Conservation (phyloP, 1,140 invertebrate species). For the Phymorhynchus buccinoides region DNA sequence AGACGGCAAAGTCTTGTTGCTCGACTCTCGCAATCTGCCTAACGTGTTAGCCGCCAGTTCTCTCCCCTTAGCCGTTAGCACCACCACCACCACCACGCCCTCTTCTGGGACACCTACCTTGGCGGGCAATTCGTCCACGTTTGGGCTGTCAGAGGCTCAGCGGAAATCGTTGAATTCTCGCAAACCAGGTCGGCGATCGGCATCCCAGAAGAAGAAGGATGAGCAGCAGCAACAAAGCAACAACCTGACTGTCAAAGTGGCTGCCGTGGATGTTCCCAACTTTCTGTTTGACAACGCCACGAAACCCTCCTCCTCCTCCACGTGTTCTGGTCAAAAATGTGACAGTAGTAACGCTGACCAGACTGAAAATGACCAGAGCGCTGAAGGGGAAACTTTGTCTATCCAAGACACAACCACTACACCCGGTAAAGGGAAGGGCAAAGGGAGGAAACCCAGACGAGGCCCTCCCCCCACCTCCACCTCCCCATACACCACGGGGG, state of each 20-base stretch:
- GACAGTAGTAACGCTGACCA: neutral
- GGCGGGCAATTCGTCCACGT: no score
- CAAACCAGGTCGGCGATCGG: neutral
- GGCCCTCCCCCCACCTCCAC: neutral
- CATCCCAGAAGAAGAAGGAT: neutral
- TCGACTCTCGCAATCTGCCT: constrained; percentile 20
- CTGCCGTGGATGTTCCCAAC: constrained; percentile 14
- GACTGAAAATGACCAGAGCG: neutral
- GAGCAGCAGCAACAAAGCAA: neutral
- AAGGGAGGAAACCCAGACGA: neutral
- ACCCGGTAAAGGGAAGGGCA: neutral
- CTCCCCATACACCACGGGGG: neutral
- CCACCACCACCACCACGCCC: neutral
- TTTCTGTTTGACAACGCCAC: constrained; percentile 10
- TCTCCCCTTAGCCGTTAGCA: neutral
- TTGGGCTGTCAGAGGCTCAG: neutral
- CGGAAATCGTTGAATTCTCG: neutral
- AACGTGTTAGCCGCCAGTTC: neutral
- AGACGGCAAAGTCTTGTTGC: constrained; percentile 20
- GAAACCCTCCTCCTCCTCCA: neutral
- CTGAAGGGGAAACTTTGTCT: neutral
- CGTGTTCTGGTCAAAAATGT: neutral
- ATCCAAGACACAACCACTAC: neutral
- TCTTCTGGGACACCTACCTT: neutral
- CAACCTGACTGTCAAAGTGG: neutral